Percentiles rank a stretch among this genome's conserved stretches.
Evolutionary conservation across 2,797 vertebrate genomes (phyloP).

Genomic region (Anguilla megastoma): DNA sequence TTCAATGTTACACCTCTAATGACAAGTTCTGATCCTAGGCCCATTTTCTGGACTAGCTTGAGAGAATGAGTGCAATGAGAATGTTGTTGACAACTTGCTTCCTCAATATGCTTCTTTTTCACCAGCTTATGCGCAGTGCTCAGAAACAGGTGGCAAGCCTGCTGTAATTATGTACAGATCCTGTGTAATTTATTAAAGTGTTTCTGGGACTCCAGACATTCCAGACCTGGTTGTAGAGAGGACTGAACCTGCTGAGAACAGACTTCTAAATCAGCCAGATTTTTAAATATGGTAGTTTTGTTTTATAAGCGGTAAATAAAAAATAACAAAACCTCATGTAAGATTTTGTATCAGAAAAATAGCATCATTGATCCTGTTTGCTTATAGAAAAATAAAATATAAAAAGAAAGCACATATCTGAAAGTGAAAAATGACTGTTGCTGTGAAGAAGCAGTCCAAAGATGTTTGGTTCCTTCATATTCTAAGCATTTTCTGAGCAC

Average conservation of each 20-base stretch:
- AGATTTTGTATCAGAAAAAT: slow-evolving; percentile 69
- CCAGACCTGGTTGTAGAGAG: slow-evolving; percentile 46
- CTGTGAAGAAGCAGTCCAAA: slow-evolving; percentile 30
- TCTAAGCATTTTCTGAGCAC: slow-evolving; percentile 38
- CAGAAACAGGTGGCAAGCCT: slow-evolving; percentile 57
- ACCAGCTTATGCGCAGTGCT: slow-evolving; percentile 55
- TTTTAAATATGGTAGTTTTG: slow-evolving; percentile 61
- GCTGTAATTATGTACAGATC: slow-evolving; percentile 87
- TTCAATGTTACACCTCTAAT: slow-evolving; percentile 32
- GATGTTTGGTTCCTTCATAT: slow-evolving; percentile 41
- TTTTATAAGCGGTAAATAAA: slow-evolving; percentile 36
- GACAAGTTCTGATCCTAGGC: background rate
- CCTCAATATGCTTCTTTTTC: slow-evolving; percentile 41
- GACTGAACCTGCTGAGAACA: slow-evolving; percentile 59
- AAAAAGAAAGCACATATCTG: slow-evolving; percentile 68
- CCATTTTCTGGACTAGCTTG: background rate
- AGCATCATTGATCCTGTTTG: slow-evolving; percentile 59
- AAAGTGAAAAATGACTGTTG: slow-evolving; percentile 52
- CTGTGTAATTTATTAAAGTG: slow-evolving; percentile 79
- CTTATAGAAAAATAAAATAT: slow-evolving; percentile 58
- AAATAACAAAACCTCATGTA: slow-evolving; percentile 53
- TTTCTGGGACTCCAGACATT: slow-evolving; percentile 40
- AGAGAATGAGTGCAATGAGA: slow-evolving; percentile 22
- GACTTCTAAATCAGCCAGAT: slow-evolving; percentile 52
- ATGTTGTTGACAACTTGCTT: slow-evolving; percentile 39